These are phyloP conservation scores for Melanchra persicariae DNA, from an alignment of 2,888 invertebrate genomes.

Conservation along the genomic window DNA sequence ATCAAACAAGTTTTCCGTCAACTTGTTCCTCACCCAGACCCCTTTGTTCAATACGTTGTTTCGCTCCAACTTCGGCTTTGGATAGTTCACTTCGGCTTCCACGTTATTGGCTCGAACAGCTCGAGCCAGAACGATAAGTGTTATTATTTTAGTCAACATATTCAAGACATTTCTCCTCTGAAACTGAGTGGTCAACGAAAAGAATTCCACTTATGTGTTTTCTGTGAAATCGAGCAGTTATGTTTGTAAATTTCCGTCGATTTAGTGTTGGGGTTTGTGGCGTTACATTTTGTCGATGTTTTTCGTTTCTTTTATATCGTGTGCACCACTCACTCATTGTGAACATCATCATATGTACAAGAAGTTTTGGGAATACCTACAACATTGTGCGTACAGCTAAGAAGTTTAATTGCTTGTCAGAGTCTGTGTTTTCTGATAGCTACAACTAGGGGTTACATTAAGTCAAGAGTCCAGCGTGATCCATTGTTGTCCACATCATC, in stretches of 20 bases:
- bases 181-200: slow-evolving; percentile 58
- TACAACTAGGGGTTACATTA: too few species aligned
- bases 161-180: slow-evolving; percentile 67
- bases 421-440: too few species aligned
- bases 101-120: slow-evolving; percentile 65
- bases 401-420: too few species aligned
- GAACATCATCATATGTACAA: too few species aligned
- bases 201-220: slow-evolving; percentile 73
- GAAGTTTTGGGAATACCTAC: too few species aligned
- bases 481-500: too few species aligned
- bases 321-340: too few species aligned
- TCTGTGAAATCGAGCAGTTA: slow-evolving; percentile 66
- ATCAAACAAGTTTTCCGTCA: slow-evolving; percentile 60
- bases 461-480: too few species aligned
- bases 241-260: slow-evolving; percentile 66
- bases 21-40: slow-evolving; percentile 75
- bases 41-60: slow-evolving; percentile 83
- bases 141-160: slow-evolving; percentile 73
- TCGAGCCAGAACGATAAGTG: slow-evolving; percentile 68
- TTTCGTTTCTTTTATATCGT: slow-evolving; percentile 38
- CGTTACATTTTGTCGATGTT: slow-evolving; percentile 54
- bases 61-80: slow-evolving; percentile 76
- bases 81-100: slow-evolving; percentile 68
- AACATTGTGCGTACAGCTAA: too few species aligned
- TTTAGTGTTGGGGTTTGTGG: slow-evolving; percentile 43